phyloP scores from a whole-genome alignment of 1,140 invertebrate species.

The Carposina sasakii region DNA sequence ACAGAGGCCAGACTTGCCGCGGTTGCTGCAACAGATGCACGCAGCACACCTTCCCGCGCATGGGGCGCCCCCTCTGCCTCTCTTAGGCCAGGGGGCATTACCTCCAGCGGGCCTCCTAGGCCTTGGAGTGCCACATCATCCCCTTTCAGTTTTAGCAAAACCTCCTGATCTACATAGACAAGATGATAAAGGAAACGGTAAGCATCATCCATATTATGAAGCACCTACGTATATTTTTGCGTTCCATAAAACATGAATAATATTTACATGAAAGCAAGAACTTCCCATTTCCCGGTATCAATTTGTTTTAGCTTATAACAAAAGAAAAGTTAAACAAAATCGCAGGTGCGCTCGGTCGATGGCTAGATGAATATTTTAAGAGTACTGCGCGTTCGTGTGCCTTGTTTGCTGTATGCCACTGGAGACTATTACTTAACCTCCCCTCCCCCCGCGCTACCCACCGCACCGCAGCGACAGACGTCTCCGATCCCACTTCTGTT shows the following conservation, averaged over 20 bases:
- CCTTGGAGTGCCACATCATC: slow-evolving; percentile 77
- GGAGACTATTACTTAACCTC: slow-evolving; percentile 61
- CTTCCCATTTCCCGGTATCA: too few species aligned
- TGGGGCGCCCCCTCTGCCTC: slow-evolving; percentile 78
- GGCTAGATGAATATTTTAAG: slow-evolving; percentile 65
- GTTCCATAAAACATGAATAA: too few species aligned
- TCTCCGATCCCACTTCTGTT: slow-evolving; percentile 67
- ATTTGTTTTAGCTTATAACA: too few species aligned
- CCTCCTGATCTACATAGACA: slow-evolving; percentile 82
- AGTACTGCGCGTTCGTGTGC: slow-evolving; percentile 48
- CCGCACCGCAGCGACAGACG: slow-evolving; percentile 37
- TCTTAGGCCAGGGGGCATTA: slow-evolving; percentile 80
- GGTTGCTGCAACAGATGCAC: slow-evolving; percentile 91
- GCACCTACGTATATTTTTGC: too few species aligned
- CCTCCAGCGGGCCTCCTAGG: slow-evolving; percentile 75
- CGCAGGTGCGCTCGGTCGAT: slow-evolving; percentile 35
- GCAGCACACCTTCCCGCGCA: slow-evolving; percentile 90
- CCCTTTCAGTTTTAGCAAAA: slow-evolving; percentile 73
- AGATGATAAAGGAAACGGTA: slow-evolving; percentile 76
- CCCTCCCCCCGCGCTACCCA: slow-evolving; percentile 22
- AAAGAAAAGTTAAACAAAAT: too few species aligned
- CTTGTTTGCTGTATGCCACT: slow-evolving; percentile 62
- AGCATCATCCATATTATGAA: too few species aligned
- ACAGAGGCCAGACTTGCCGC: slow-evolving; percentile 83
- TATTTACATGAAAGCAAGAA: too few species aligned